Evolutionary conservation across 2,113 vertebrate species (phyloP).

Genomic region (Colossoma macropomum): DNA sequence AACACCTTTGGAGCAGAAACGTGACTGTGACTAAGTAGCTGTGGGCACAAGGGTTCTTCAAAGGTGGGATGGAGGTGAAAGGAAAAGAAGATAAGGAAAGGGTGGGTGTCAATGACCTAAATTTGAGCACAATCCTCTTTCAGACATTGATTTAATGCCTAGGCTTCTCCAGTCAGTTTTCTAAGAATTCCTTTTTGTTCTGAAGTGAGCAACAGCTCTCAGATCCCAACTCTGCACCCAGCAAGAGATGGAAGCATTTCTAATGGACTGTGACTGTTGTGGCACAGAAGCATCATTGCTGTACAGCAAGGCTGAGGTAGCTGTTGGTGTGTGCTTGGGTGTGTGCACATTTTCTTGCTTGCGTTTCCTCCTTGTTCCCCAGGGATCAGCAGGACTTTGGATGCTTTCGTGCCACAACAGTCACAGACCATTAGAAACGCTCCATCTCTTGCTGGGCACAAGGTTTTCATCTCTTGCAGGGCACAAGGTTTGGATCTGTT

Average conservation of each 20-base stretch:
- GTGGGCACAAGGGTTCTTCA: too few species aligned
- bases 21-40: too few species aligned
- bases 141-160: background rate
- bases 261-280: conserved; percentile 41
- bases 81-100: background rate
- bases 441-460: conserved; percentile 14
- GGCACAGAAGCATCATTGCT: conserved; percentile 14
- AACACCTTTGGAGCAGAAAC: too few species aligned
- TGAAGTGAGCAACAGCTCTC: background rate
- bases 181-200: background rate
- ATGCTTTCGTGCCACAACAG: conserved; percentile 35
- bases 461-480: conserved; percentile 9
- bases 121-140: conserved; percentile 36
- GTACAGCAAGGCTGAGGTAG: conserved; percentile 55
- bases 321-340: conserved; percentile 41
- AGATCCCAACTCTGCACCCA: background rate
- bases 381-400: conserved; percentile 61
- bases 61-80: background rate
- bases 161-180: conserved; percentile 9
- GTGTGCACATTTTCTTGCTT: conserved; percentile 8
- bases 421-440: conserved; percentile 39
- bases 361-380: conserved; percentile 64
- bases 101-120: conserved; percentile 27
- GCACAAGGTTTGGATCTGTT: background rate
- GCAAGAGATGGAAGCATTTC: conserved; percentile 15